Evolutionary conservation across 2,113 vertebrate species (phyloP).

Genomic region (Pachypanchax playfairii): DNA sequence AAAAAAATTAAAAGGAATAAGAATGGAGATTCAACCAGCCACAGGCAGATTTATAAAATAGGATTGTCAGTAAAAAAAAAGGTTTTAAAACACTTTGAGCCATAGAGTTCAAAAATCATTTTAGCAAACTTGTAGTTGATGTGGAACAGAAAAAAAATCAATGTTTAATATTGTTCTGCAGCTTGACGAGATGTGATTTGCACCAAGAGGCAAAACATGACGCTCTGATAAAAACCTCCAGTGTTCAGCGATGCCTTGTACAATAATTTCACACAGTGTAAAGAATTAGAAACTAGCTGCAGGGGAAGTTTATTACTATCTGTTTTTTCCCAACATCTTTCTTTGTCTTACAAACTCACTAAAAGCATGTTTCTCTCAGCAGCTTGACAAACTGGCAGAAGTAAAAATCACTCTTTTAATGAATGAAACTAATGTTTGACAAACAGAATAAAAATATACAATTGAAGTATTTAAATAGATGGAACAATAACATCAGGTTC

Average conservation of each 20-base stretch:
- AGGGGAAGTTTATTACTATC: conserved; percentile 14
- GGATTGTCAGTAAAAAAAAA: conserved; percentile 31
- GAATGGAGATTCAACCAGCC: conserved; percentile 17
- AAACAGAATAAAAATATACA: background rate
- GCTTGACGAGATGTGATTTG: conserved; percentile 45
- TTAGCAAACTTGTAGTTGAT: conserved; percentile 34
- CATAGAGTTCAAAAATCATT: conserved; percentile 25
- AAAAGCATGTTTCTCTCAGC: background rate
- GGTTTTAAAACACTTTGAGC: conserved; percentile 32
- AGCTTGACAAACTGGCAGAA: background rate
- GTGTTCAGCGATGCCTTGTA: conserved; percentile 5
- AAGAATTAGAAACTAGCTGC: conserved; percentile 32
- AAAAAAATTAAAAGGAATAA: conserved; percentile 14
- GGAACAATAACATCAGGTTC: no score
- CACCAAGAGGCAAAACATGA: conserved; percentile 45
- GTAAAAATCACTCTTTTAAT: background rate
- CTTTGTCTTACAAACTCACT: background rate
- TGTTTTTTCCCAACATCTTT: background rate
- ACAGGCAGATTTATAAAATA: conserved; percentile 30
- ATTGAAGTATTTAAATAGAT: no score
- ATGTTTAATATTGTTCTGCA: conserved; percentile 53
- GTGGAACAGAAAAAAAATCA: conserved; percentile 39
- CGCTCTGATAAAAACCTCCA: conserved; percentile 14
- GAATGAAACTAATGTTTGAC: background rate
- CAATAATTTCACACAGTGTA: conserved; percentile 14